Percentiles rank a stretch among this genome's conserved stretches.
These are phyloP conservation scores for Oncorhynchus clarkii DNA, from an alignment of 2,113 vertebrate genomes.

Conservation along the genomic window DNA sequence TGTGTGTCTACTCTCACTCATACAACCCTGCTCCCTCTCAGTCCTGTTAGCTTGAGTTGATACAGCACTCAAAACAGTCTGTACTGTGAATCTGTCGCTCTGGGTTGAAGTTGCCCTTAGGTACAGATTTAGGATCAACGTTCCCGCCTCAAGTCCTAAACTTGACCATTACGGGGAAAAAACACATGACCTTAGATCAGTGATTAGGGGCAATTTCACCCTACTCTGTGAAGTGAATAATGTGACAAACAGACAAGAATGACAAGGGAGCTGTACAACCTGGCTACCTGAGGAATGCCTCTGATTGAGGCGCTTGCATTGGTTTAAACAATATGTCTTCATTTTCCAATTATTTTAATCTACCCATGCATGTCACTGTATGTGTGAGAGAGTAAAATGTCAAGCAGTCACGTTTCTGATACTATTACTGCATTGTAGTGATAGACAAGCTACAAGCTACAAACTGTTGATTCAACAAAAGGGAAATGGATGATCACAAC, in stretches of 20 bases:
- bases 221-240: constrained; percentile 46
- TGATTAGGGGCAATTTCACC: constrained; percentile 50
- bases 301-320: constrained; percentile 57
- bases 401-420: constrained; percentile 62
- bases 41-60: constrained; percentile 54
- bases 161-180: background rate
- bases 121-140: constrained; percentile 42
- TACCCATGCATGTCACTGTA: constrained; percentile 22
- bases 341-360: constrained; percentile 34
- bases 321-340: constrained; percentile 59
- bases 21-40: constrained; percentile 39
- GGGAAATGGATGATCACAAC: constrained; percentile 22
- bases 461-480: constrained; percentile 49
- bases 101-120: constrained; percentile 50
- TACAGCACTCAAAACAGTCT: constrained; percentile 47
- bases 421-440: constrained; percentile 66
- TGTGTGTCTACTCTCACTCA: constrained; percentile 49
- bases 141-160: no score
- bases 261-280: constrained; percentile 56
- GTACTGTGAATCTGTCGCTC: constrained; percentile 51
- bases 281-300: constrained; percentile 62
- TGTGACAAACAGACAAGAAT: constrained; percentile 62
- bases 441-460: constrained; percentile 48
- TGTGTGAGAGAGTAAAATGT: constrained; percentile 60
- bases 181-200: constrained; percentile 32